phyloP scores from a whole-genome alignment of 2,113 vertebrate genomes.

The Pachyramphus minor region DNA sequence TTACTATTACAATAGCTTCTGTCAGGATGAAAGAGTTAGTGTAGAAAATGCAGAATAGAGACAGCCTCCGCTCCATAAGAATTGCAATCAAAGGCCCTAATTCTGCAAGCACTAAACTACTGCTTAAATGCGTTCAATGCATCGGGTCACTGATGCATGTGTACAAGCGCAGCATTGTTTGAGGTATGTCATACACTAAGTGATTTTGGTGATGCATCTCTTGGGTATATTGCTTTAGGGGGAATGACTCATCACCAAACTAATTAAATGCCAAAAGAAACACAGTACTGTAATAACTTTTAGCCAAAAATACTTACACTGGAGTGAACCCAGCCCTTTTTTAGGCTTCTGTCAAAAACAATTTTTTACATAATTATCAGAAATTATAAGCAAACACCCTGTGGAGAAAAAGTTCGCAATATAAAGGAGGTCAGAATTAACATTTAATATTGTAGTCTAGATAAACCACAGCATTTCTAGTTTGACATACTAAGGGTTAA shows the following conservation, averaged over 20 bases:
- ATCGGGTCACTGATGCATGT: background rate
- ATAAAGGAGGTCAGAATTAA: background rate
- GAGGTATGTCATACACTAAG: background rate
- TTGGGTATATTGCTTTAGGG: background rate
- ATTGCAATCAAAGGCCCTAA: conserved; percentile 10
- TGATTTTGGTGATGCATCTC: background rate
- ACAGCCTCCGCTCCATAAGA: background rate
- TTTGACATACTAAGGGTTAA: background rate
- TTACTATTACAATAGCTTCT: background rate
- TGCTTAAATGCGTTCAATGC: background rate
- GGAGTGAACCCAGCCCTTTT: background rate
- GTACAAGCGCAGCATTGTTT: background rate
- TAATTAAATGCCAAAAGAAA: background rate
- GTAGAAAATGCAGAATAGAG: conserved; percentile 14
- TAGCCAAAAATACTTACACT: background rate
- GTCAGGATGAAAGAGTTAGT: background rate
- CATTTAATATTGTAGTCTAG: background rate
- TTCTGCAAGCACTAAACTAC: background rate
- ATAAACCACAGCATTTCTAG: background rate
- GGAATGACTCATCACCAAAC: background rate
- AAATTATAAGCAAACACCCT: background rate
- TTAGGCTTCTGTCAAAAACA: background rate
- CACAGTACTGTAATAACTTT: background rate
- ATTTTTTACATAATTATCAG: background rate
- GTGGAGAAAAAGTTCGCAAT: background rate